A percentile compares a stretch with the other conserved stretches of the same genome.
phyloP scores from a whole-genome alignment of 2,888 invertebrate genomes.

The Cephalotes varians region DNA sequence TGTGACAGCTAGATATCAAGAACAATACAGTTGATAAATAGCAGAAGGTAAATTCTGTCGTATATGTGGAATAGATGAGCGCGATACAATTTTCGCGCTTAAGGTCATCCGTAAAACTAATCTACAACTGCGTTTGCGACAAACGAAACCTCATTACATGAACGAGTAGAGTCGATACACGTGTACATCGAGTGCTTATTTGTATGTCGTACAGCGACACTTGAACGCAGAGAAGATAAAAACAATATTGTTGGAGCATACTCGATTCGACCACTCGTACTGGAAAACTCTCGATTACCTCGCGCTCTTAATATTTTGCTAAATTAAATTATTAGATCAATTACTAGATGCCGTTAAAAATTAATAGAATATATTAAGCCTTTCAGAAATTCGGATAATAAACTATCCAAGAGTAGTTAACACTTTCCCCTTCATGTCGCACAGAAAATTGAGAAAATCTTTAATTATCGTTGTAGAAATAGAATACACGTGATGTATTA shows the following conservation, averaged over 20 bases:
- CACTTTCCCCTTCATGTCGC: neutral
- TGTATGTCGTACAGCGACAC: neutral
- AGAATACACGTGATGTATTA: neutral
- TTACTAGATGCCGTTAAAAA: no score
- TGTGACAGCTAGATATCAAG: slow-evolving; percentile 14
- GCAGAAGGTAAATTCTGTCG: slow-evolving; percentile 23
- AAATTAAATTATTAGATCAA: no score
- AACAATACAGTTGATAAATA: slow-evolving; percentile 1
- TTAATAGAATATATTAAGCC: no score
- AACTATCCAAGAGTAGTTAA: neutral
- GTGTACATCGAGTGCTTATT: slow-evolving; percentile 13
- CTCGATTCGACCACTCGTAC: slow-evolving; percentile 16
- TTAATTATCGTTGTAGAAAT: neutral
- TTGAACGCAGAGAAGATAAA: slow-evolving; percentile 30
- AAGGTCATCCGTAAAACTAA: slow-evolving; percentile 53
- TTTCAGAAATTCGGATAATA: no score
- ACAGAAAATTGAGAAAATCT: neutral
- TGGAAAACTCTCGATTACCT: slow-evolving; percentile 23
- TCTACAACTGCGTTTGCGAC: slow-evolving; percentile 6
- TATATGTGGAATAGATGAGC: neutral
- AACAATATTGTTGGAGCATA: slow-evolving; percentile 26
- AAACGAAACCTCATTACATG: neutral
- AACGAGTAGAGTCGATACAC: slow-evolving; percentile 32
- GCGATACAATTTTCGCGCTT: slow-evolving; percentile 33
- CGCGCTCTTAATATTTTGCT: neutral